Evolutionary conservation across 2,113 vertebrate genomes (phyloP).

Genomic region (Chaetura pelagica): DNA sequence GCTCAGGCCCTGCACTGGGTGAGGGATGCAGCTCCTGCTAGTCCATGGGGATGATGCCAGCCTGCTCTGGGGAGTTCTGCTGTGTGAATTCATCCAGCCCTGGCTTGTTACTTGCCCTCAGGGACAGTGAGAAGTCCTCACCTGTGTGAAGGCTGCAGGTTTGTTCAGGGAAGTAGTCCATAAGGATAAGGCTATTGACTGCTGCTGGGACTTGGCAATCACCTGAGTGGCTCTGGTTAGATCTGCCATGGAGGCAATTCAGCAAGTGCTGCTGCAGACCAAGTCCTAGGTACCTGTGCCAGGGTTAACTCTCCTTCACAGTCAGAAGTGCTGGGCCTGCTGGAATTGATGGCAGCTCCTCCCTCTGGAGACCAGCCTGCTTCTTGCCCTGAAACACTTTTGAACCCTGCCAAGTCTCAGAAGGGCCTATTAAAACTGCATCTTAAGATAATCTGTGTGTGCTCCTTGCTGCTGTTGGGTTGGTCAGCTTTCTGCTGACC

Average conservation of each 20-base stretch:
- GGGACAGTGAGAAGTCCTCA: background rate
- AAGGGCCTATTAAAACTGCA: background rate
- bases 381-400: background rate
- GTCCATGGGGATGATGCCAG: background rate
- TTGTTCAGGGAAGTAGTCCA: background rate
- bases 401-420: background rate
- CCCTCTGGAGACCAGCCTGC: background rate
- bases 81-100: background rate
- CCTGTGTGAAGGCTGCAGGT: background rate
- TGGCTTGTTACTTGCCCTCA: fast-evolving
- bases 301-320: background rate
- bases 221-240: background rate
- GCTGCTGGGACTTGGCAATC: background rate
- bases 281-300: background rate
- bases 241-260: background rate
- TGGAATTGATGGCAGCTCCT: background rate
- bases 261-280: background rate
- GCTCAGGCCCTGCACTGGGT: background rate
- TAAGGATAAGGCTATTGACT: background rate
- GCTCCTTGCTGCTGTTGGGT: background rate
- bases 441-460: background rate
- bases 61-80: background rate
- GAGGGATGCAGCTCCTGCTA: fast-evolving
- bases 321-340: background rate
- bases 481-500: background rate